Evolutionary conservation across 2,888 invertebrate species (phyloP).

Genomic region (Hoplodrina ambigua): DNA sequence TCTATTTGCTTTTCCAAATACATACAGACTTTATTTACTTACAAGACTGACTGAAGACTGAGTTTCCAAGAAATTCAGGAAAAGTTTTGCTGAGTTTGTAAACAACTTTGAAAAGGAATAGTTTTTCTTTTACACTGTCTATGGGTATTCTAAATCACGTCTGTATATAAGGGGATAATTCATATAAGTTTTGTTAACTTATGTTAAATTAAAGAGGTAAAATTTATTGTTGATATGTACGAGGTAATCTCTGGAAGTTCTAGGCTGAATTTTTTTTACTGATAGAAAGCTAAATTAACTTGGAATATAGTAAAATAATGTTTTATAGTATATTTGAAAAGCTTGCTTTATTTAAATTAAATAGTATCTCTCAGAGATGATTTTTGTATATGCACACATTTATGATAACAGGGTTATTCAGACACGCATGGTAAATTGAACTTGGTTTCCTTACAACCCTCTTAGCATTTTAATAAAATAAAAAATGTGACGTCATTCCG

Average conservation of each 20-base stretch:
- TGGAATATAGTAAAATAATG: too few relatives aligned
- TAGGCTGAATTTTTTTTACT: too few relatives aligned
- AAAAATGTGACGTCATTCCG: conserved; percentile 47
- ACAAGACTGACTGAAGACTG: too few relatives aligned
- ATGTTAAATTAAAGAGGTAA: too few relatives aligned
- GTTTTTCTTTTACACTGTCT: not conserved
- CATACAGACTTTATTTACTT: not conserved
- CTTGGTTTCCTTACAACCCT: conserved; percentile 38
- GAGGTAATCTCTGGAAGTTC: too few relatives aligned
- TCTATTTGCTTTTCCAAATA: not conserved
- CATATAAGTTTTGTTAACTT: too few relatives aligned
- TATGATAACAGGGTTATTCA: conserved; percentile 31
- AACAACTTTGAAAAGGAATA: not conserved
- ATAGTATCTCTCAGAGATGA: conserved; percentile 17
- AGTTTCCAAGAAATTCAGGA: not conserved
- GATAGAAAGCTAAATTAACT: too few relatives aligned
- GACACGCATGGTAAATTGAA: conserved; percentile 48
- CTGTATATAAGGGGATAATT: too few relatives aligned
- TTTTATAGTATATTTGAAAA: too few relatives aligned
- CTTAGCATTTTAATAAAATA: conserved; percentile 62
- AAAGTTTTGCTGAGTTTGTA: not conserved
- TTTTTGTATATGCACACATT: conserved; percentile 13
- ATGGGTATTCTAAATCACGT: too few relatives aligned
- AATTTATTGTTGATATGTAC: too few relatives aligned
- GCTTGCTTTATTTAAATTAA: not conserved